Evolutionary conservation across 2,113 vertebrate species (phyloP).

Genomic region (Dissostichus mawsoni): DNA sequence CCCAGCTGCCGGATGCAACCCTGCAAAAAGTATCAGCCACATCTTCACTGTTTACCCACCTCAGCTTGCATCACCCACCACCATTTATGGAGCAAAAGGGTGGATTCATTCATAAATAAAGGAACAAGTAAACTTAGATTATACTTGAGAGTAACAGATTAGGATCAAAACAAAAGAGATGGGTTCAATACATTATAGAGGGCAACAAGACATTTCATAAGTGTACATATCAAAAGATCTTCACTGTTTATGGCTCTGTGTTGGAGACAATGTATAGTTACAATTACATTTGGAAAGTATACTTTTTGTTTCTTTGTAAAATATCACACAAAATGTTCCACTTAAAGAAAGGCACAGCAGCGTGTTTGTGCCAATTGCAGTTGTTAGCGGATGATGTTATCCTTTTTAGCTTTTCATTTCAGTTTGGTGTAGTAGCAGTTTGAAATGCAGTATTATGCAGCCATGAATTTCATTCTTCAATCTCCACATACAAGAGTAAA

Average conservation of each 20-base stretch:
- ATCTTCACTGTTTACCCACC: slow-evolving; percentile 57
- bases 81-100: slow-evolving; percentile 18
- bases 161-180: slow-evolving; percentile 2
- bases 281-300: neutral
- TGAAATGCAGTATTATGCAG: slow-evolving; percentile 16
- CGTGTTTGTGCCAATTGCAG: neutral
- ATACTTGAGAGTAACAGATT: slow-evolving; percentile 1
- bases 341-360: neutral
- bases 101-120: slow-evolving; percentile 23
- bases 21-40: slow-evolving; percentile 31
- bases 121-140: neutral
- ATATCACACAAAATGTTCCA: neutral
- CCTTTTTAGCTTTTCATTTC: slow-evolving; percentile 8
- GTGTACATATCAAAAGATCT: slow-evolving; percentile 5
- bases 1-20: slow-evolving; percentile 50
- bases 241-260: slow-evolving; percentile 14
- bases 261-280: slow-evolving; percentile 12
- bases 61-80: slow-evolving; percentile 40
- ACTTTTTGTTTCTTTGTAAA: neutral
- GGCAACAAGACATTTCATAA: slow-evolving; percentile 6
- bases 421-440: neutral
- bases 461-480: slow-evolving; percentile 5
- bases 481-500: neutral
- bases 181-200: slow-evolving; percentile 23
- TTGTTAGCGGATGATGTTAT: slow-evolving; percentile 36